Evolutionary conservation across 2,113 vertebrate genomes (phyloP).

Genomic region (Chaetorhynchus papuensis): DNA sequence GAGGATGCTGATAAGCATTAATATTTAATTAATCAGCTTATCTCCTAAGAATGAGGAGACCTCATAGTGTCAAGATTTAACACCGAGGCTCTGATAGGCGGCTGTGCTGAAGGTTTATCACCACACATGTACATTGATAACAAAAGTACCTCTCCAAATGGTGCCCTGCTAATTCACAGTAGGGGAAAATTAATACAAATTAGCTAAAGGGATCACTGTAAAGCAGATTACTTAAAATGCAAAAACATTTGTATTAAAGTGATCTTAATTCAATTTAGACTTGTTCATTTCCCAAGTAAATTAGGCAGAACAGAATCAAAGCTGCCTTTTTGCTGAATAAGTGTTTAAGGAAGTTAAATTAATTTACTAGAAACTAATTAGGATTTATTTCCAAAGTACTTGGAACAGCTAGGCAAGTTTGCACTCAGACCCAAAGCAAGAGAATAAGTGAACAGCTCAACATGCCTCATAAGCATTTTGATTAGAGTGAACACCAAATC

Average conservation of each 20-base stretch:
- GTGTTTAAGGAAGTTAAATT: neutral
- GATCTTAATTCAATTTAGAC: conserved; percentile 34
- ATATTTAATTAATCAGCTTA: conserved; percentile 8
- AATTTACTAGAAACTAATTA: conserved; percentile 2
- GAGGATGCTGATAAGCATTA: neutral
- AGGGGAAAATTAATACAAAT: conserved; percentile 30
- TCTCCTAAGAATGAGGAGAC: neutral
- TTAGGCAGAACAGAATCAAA: conserved; percentile 31
- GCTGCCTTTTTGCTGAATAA: neutral
- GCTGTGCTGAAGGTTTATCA: neutral
- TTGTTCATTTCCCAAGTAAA: conserved; percentile 11
- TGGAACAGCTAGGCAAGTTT: neutral
- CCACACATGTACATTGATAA: neutral
- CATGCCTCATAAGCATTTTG: neutral
- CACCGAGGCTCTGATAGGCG: neutral
- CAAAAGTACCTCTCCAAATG: neutral
- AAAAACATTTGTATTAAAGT: neutral
- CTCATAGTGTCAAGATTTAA: neutral
- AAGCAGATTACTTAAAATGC: neutral
- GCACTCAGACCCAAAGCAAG: neutral
- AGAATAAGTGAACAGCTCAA: neutral
- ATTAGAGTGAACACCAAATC: neutral
- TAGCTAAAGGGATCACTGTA: conserved; percentile 15
- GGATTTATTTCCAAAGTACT: neutral
- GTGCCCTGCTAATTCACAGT: neutral